These are phyloP conservation scores for Plectropomus leopardus DNA, from an alignment of 2,113 vertebrate genomes.

Conservation along the genomic window DNA sequence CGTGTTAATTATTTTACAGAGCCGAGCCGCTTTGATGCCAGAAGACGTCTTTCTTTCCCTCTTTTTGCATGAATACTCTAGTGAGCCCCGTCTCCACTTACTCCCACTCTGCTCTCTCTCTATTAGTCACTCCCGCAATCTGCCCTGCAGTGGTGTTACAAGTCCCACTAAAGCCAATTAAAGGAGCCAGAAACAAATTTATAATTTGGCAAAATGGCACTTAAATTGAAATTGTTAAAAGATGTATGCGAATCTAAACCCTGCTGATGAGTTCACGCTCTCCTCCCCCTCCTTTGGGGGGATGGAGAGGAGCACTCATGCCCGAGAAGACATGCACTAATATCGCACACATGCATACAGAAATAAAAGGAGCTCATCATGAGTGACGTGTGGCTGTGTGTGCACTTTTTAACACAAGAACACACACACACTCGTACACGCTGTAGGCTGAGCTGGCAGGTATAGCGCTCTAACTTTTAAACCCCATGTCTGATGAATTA, in stretches of 20 bases:
- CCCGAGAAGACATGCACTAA: background rate
- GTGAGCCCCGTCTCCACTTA: conserved; percentile 37
- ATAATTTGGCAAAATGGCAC: conserved; percentile 65
- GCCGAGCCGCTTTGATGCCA: conserved; percentile 57
- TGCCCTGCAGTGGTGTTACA: conserved; percentile 63
- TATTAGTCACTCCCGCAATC: conserved; percentile 51
- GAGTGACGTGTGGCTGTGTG: background rate
- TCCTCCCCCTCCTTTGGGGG: conserved; percentile 9
- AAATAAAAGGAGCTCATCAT: background rate
- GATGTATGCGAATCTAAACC: conserved; percentile 61
- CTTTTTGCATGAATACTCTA: conserved; percentile 45
- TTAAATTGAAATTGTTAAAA: conserved; percentile 65
- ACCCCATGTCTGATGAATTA: conserved; percentile 52
- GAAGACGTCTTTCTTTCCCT: conserved; percentile 39
- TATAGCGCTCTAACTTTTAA: conserved; percentile 44
- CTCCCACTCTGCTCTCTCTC: conserved; percentile 29
- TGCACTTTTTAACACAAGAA: conserved; percentile 4
- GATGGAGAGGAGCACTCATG: conserved; percentile 16
- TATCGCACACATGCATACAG: background rate
- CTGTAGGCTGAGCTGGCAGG: conserved; percentile 46
- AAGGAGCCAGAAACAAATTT: conserved; percentile 63
- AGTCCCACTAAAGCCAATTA: conserved; percentile 74
- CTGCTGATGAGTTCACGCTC: conserved; percentile 54
- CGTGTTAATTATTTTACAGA: conserved; percentile 50
- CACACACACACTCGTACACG: background rate